Conservation (phyloP, 2,888 invertebrate genomes). For the Chydorus sphaericus region DNA sequence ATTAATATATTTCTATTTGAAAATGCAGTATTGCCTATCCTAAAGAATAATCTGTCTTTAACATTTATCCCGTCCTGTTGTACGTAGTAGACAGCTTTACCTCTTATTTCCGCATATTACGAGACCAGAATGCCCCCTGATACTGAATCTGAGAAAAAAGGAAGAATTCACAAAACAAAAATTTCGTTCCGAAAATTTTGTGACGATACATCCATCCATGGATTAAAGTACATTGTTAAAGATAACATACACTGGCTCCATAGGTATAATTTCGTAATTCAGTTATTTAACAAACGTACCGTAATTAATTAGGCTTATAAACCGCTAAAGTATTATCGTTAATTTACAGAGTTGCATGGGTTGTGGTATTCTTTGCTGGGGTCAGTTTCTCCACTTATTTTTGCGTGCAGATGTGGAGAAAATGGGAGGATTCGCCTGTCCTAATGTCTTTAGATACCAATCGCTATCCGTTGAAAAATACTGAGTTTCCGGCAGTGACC, state of each 20-base stretch:
- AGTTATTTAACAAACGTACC: too few relatives aligned
- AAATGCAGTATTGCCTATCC: too few relatives aligned
- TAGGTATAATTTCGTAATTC: neutral
- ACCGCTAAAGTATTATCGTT: too few relatives aligned
- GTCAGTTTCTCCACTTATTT: conserved; percentile 18
- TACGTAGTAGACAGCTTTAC: too few relatives aligned
- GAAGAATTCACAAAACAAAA: too few relatives aligned
- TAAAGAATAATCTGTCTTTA: too few relatives aligned
- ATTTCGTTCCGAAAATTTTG: neutral
- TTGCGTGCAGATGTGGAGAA: conserved; percentile 26
- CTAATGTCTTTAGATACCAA: conserved; percentile 63
- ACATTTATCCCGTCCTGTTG: too few relatives aligned
- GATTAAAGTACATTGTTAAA: conserved; percentile 6
- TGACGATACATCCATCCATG: conserved; percentile 10
- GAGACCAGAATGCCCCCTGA: too few relatives aligned
- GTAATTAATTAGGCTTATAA: too few relatives aligned
- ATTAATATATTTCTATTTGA: too few relatives aligned
- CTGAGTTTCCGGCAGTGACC: conserved; percentile 71
- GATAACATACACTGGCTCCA: neutral
- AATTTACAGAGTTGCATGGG: conserved; percentile 20
- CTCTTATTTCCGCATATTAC: too few relatives aligned
- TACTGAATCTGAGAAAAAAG: too few relatives aligned
- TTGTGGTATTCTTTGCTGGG: conserved; percentile 18
- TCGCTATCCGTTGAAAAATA: conserved; percentile 45
- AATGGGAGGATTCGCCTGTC: conserved; percentile 57